A percentile compares a stretch with the other conserved stretches of the same genome.
phyloP scores from a whole-genome alignment of 1,140 invertebrate species.

The Diorhabda elongata region DNA sequence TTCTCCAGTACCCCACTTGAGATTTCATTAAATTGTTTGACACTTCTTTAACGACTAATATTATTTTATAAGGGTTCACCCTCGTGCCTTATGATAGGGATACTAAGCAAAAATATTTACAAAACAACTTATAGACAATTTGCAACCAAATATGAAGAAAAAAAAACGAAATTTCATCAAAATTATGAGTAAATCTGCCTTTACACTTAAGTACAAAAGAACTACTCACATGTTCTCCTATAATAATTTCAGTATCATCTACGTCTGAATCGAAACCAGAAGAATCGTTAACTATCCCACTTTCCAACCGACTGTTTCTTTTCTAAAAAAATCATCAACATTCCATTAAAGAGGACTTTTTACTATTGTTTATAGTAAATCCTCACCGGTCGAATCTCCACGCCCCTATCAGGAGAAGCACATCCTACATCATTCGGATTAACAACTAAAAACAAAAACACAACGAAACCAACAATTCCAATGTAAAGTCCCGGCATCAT shows the following conservation, averaged over 20 bases:
- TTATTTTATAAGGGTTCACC: too few species aligned
- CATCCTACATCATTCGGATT: conserved; percentile 72
- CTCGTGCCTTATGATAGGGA: too few species aligned
- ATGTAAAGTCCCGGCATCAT: conserved; percentile 89
- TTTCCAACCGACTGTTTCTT: conserved; percentile 33
- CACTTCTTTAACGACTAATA: too few species aligned
- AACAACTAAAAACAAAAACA: conserved; percentile 83
- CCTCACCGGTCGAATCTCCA: conserved; percentile 7
- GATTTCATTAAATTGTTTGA: too few species aligned
- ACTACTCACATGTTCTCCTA: conserved; percentile 44
- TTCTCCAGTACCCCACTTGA: too few species aligned
- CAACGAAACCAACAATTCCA: conserved; percentile 66
- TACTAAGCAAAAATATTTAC: too few species aligned
- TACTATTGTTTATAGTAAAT: background rate
- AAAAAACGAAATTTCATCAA: too few species aligned
- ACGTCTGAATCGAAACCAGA: conserved; percentile 41
- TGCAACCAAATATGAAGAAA: too few species aligned
- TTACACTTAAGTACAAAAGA: background rate
- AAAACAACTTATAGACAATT: too few species aligned
- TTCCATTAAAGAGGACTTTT: background rate
- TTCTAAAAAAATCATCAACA: conserved; percentile 27
- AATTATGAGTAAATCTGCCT: background rate
- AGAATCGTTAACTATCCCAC: conserved; percentile 32
- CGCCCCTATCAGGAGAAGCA: conserved; percentile 44
- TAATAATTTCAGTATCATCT: conserved; percentile 45